Conservation (phyloP, 2,797 vertebrate species). For the Crossoptilon crossoptilon region DNA sequence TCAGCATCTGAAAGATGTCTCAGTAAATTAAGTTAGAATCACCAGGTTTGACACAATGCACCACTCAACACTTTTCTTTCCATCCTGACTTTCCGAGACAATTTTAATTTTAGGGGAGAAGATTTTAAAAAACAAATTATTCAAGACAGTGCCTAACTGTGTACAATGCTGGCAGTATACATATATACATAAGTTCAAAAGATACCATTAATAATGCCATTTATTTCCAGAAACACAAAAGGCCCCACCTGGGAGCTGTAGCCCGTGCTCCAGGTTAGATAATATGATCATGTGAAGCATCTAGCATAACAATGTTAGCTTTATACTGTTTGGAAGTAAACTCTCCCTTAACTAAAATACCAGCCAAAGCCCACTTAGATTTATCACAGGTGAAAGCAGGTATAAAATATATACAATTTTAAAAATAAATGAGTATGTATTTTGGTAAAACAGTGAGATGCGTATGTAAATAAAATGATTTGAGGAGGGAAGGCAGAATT, state of each 20-base stretch:
- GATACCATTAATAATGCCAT: background rate
- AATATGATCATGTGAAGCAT: background rate
- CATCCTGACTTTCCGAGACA: background rate
- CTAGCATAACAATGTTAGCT: background rate
- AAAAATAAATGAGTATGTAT: background rate
- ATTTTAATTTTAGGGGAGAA: background rate
- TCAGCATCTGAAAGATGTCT: background rate
- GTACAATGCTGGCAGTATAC: background rate
- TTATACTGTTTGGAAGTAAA: background rate
- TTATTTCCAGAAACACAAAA: background rate
- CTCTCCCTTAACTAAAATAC: background rate
- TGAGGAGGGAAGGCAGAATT: background rate
- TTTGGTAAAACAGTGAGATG: background rate
- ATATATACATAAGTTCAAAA: background rate
- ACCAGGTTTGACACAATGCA: background rate
- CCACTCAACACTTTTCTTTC: slow-evolving; percentile 22
- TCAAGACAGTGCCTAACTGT: background rate
- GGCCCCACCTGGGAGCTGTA: background rate
- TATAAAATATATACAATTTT: background rate
- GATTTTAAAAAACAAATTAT: background rate
- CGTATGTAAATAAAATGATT: background rate
- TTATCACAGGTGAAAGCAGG: background rate
- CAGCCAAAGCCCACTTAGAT: background rate
- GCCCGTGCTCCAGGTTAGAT: background rate
- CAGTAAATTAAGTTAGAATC: slow-evolving; percentile 7